phyloP scores from a whole-genome alignment of 1,140 invertebrate species.

The Arion vulgaris region DNA sequence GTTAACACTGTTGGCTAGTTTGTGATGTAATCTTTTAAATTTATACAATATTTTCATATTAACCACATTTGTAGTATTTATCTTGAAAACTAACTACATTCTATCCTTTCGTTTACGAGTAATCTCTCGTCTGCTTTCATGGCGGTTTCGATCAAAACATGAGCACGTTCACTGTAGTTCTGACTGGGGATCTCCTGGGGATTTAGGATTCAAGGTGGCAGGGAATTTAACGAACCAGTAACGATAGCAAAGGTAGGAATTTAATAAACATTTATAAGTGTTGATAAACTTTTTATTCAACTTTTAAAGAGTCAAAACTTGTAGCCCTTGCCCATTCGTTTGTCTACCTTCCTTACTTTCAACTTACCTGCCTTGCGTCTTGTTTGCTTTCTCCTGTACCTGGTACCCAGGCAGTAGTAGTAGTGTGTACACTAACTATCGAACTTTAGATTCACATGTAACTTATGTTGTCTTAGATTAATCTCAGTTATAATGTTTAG shows the following conservation, averaged over 20 bases:
- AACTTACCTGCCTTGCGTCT: background rate
- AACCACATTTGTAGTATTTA: background rate
- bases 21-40: too few relatives aligned
- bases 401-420: background rate
- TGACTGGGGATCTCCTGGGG: constrained; percentile 91
- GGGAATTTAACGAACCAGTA: constrained; percentile 66
- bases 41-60: background rate
- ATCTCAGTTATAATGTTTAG: too few relatives aligned
- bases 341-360: background rate
- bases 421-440: background rate
- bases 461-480: background rate
- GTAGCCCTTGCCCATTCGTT: background rate
- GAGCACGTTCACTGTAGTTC: constrained; percentile 69
- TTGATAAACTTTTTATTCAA: constrained; percentile 7
- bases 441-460: too few relatives aligned
- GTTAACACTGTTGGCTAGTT: too few relatives aligned
- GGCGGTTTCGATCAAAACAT: constrained; percentile 65
- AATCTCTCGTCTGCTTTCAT: constrained; percentile 49
- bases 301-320: background rate
- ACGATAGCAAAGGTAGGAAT: constrained; percentile 67
- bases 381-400: background rate
- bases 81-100: constrained; percentile 4
- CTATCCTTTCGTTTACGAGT: background rate
- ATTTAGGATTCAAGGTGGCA: constrained; percentile 84
- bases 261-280: constrained; percentile 9